Base-by-base conservation (phyloP, 1,140 invertebrate genomes). In the Achatina immaculata region DNA sequence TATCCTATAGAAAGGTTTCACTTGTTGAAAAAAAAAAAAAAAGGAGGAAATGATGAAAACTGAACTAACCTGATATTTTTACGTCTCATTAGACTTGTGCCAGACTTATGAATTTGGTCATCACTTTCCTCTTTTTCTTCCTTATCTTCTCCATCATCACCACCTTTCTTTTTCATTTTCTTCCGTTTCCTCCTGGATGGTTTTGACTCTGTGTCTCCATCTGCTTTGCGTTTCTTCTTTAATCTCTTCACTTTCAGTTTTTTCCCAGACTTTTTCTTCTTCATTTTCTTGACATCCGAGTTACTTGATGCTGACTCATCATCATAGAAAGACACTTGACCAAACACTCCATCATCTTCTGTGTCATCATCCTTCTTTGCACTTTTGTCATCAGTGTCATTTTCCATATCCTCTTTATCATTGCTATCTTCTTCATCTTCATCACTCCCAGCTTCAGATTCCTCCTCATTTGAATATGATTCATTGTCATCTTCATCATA, bases 61-160 rank as follows among this genome's bases (percentile, higher is more conserved):
- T n/a, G n/a, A n/a, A 40, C 42, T 36, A 80, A 88, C 89, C 88
- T 85, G 78, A 89, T 89, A 78, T 90, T 89, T 80, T 84, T 87
- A 62, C 88, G 81, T 58, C 88, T 82, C 78, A 83, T 66, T 34
- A 55, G 71, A 45, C 69, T 77, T 76, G 78, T 24, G 16, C 80
- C 82, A 16, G 71, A 36, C 48, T 82, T 82, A 7, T 68, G 75
- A 36, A 81, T 48, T 7, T 82, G 48, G 40, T 82, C 78, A n/a
- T 80, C 80, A 3, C 16, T 28, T 38, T 80, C 80, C 1, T 69
- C 77, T 6, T 78, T 65, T 21, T 84, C 71, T 6, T 84, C 83
- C n/a, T n/a, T n/a, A 31, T 77, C 75, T 19, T 77, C 75, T 28
- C 81, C 72, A 24, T 84, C 83, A 66, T 82, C 78, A 14, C 80